phyloP scores from a whole-genome alignment of 2,113 vertebrate species.

The Cyrtonyx montezumae region DNA sequence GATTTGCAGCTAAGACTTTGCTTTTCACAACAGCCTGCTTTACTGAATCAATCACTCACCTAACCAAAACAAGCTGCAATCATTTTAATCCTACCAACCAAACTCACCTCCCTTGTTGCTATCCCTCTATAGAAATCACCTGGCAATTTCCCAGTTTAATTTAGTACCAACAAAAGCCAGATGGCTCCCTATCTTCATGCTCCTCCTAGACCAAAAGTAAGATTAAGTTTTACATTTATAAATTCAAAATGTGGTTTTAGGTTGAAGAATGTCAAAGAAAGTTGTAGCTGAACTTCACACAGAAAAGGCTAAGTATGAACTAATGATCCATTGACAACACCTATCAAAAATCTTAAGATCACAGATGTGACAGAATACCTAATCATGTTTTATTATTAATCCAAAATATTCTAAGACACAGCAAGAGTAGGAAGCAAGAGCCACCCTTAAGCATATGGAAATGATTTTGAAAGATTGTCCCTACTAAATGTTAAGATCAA shows the following conservation, averaged over 20 bases:
- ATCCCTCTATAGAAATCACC: not conserved
- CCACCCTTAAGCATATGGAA: not conserved
- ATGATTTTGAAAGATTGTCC: not conserved
- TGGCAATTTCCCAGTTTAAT: not conserved
- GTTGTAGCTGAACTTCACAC: not conserved
- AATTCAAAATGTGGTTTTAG: not conserved
- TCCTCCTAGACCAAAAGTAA: not conserved
- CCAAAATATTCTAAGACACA: not conserved
- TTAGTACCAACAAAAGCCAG: not conserved
- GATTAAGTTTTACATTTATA: not conserved
- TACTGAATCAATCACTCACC: not conserved
- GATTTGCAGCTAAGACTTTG: accelerated
- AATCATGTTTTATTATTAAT: not conserved
- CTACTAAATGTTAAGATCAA: not conserved
- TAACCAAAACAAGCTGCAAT: accelerated
- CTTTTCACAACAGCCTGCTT: accelerated
- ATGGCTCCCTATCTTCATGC: not conserved
- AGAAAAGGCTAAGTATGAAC: not conserved
- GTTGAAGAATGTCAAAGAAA: not conserved
- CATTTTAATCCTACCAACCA: accelerated
- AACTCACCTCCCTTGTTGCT: accelerated
- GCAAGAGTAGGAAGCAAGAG: not conserved
- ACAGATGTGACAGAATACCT: not conserved
- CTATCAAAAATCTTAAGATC: not conserved
- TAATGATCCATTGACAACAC: not conserved